Conservation (phyloP, 2,797 vertebrate species). For the Semotilus atromaculatus region DNA sequence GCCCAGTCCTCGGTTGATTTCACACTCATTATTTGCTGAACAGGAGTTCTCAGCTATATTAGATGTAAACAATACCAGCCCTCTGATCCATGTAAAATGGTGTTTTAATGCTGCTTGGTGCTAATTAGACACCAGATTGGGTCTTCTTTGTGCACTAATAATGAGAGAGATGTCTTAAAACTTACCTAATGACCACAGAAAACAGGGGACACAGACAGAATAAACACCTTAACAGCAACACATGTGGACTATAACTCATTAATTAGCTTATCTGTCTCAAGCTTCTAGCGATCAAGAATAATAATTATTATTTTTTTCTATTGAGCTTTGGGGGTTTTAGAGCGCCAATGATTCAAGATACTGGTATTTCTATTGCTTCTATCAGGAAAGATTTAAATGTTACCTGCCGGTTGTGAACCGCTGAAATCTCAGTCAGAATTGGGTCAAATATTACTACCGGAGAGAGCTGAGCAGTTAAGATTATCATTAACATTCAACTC, state of each 20-base stretch:
- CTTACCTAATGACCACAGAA: conserved; percentile 57
- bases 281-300: not conserved
- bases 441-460: conserved; percentile 25
- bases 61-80: conserved; percentile 33
- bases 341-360: not conserved
- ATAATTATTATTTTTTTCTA: not conserved
- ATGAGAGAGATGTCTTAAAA: conserved; percentile 38
- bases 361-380: not conserved
- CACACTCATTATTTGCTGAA: conserved; percentile 35
- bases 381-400: conserved; percentile 19
- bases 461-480: conserved; percentile 13
- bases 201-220: conserved; percentile 28
- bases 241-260: not conserved
- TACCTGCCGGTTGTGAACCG: conserved; percentile 55
- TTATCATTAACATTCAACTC: conserved; percentile 43
- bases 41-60: conserved; percentile 23
- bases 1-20: not conserved
- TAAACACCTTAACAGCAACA: conserved; percentile 29
- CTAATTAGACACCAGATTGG: conserved; percentile 57
- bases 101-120: conserved; percentile 26
- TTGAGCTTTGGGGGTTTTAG: not conserved
- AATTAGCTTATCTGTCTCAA: not conserved
- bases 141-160: conserved; percentile 27
- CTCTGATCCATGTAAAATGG: conserved; percentile 41
- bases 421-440: conserved; percentile 25